Percentiles rank a stretch among this genome's conserved stretches.
Conservation (phyloP, 2,113 vertebrate genomes). For the Caracal caracal region DNA sequence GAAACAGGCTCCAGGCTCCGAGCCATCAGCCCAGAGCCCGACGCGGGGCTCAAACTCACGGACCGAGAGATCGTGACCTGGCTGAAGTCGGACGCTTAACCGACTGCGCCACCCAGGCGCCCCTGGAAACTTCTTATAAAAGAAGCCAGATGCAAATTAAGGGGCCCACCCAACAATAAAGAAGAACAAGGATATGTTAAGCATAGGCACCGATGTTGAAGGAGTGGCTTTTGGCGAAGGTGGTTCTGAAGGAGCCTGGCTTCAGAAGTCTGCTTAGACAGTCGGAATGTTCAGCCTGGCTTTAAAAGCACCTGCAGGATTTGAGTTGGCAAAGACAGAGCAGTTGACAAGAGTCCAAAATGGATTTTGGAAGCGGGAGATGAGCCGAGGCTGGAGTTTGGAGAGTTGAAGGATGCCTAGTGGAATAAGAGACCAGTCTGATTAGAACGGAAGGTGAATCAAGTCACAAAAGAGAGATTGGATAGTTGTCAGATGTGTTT, state of each 20-base stretch:
- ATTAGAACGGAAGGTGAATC: background rate
- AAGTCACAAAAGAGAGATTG: rapidly evolving
- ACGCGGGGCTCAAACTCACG: no score
- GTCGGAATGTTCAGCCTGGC: background rate
- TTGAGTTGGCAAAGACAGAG: background rate
- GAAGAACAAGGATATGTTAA: rapidly evolving
- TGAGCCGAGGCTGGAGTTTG: background rate
- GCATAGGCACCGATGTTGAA: rapidly evolving
- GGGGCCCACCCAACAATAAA: background rate
- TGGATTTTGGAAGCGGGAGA: background rate
- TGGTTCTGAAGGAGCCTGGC: background rate
- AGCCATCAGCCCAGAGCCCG: no score
- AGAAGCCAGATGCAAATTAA: background rate
- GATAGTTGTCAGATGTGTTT: background rate
- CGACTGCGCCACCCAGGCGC: no score
- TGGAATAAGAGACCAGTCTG: background rate
- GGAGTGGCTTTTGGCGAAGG: no score
- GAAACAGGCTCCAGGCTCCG: no score
- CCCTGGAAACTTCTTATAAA: background rate
- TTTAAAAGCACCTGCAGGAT: background rate
- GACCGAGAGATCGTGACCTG: no score
- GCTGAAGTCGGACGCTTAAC: no score
- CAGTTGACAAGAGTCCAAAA: background rate
- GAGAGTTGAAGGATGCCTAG: background rate
- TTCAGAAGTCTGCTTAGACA: background rate